phyloP scores from a whole-genome alignment of 2,888 invertebrate species.

The Epirrhoe alternata region DNA sequence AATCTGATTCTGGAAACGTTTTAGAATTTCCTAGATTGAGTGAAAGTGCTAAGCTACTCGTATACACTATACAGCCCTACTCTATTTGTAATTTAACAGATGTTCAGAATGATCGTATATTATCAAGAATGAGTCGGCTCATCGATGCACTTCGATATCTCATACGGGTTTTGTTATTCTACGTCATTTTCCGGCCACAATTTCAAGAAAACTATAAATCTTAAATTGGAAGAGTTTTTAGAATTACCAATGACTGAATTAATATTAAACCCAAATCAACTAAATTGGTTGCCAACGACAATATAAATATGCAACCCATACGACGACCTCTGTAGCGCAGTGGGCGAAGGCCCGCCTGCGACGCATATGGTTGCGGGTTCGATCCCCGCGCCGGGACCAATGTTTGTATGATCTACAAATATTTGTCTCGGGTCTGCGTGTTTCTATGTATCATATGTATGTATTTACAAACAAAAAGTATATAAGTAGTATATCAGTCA shows the following conservation, averaged over 20 bases:
- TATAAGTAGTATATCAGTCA: too few relatives aligned
- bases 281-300: background rate
- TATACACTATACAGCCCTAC: constrained; percentile 1
- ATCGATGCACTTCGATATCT: constrained; percentile 3
- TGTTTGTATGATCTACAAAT: too few relatives aligned
- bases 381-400: too few relatives aligned
- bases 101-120: constrained; percentile 7
- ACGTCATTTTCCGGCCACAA: background rate
- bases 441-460: too few relatives aligned
- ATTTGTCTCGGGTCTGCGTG: too few relatives aligned
- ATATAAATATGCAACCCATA: too few relatives aligned
- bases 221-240: background rate
- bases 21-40: too few relatives aligned
- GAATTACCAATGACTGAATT: background rate
- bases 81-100: constrained; percentile 2
- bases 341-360: too few relatives aligned
- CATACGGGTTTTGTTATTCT: background rate
- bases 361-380: too few relatives aligned
- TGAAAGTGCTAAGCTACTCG: background rate
- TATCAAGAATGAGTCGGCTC: constrained; percentile 2
- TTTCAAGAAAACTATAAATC: background rate
- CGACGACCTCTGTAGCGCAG: too few relatives aligned
- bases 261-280: background rate
- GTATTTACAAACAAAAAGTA: too few relatives aligned
- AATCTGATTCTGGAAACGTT: too few relatives aligned